Base-by-base conservation (phyloP, 2,888 invertebrate genomes). In the Crioceris asparagi region DNA sequence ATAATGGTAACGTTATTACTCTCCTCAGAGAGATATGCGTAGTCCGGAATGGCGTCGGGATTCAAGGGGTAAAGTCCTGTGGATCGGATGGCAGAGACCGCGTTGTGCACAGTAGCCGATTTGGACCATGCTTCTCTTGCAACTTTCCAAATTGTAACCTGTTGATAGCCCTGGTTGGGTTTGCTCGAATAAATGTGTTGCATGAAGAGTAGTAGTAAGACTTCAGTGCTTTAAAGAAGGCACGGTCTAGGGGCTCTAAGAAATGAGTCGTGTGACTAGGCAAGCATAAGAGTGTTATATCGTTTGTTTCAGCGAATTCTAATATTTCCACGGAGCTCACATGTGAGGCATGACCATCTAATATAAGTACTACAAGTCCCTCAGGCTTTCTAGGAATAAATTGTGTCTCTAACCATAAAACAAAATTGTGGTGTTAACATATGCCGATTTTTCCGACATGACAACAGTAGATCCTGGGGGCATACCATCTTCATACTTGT, bases 331-430 rank as follows among this genome's bases (percentile, higher is more conserved):
- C 36, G 6, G 36, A 38, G 19, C 38, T 50, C 8, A 27, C 41
- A 41, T 56, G 54, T 12, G 54, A 50, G n/a, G 49, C 11, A 35
- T 55, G 54, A 3, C 55, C 55, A 44, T 59, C 56, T 7, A 58
- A 33, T 35, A 56, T 43, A 14, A 59, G 32, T 7, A 57, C 8
- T 12, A 48, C 46, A 41, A 44, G 53, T 29, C 55, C 55, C 3
- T 37, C 18, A 11, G 49, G 48, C 44, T 58, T 58, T 23, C 47
- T 35, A 2, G 54, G 55, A 12, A 54, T 4, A 40, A 59, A 60
- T 35, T 36, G 36, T 6, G 38, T 17, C 19, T 21, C 10, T 17
- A 44, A 19, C 43, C 46, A 46, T 18, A 32, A 19, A 16, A 36
- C 35, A 49, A 49, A 16, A 50, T 42, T 17, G 35, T 36, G 29